These are phyloP conservation scores for Nasonia giraulti DNA, from an alignment of 1,140 invertebrate species.

Conservation along the genomic window DNA sequence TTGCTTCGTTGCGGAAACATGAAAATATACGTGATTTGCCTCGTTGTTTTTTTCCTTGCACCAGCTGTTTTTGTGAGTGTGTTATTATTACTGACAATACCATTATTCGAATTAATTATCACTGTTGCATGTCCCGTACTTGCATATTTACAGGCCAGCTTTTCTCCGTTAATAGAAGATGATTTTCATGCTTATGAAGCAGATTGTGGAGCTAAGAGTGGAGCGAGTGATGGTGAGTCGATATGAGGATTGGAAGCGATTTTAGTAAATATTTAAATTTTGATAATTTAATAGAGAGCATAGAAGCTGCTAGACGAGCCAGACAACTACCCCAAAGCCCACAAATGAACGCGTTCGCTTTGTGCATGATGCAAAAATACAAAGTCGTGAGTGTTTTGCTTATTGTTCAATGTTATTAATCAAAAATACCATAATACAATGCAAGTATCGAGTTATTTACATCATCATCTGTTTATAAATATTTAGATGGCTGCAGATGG, in stretches of 20 bases:
- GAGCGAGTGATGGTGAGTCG: neutral
- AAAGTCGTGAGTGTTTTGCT: neutral
- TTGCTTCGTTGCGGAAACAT: neutral
- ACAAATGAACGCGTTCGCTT: neutral
- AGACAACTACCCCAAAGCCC: neutral
- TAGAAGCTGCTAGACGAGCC: neutral
- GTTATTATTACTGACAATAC: no score
- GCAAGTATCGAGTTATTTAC: no score
- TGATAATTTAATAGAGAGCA: neutral
- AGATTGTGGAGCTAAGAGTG: no score
- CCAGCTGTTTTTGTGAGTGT: neutral
- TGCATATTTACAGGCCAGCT: neutral
- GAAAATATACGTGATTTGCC: neutral
- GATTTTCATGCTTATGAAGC: neutral
- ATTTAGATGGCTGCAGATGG: neutral
- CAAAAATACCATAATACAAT: no score
- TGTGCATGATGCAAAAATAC: neutral
- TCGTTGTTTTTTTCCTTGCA: neutral
- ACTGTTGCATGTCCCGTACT: no score
- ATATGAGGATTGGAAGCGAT: no score
- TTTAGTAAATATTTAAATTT: neutral
- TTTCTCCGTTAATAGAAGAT: neutral
- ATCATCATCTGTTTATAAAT: no score
- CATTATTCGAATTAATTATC: no score
- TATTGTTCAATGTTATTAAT: no score